Conservation (phyloP, 2,113 vertebrate genomes). For the Sakesphorus luctuosus region DNA sequence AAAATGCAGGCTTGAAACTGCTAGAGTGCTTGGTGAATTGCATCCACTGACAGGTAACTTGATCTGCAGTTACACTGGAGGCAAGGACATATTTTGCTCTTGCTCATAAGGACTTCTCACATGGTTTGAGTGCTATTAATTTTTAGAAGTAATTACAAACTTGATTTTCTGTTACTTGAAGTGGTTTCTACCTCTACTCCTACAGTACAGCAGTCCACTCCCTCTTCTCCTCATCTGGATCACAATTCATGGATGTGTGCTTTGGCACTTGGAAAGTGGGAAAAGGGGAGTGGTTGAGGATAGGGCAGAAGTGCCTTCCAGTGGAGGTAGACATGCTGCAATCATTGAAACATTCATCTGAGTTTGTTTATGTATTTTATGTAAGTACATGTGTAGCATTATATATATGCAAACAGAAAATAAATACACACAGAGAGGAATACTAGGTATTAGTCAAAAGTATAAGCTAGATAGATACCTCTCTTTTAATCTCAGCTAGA, state of each 20-base stretch:
- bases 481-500: background rate
- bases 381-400: background rate
- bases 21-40: background rate
- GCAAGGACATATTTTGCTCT: background rate
- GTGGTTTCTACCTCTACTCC: background rate
- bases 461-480: background rate
- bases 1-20: background rate
- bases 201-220: background rate
- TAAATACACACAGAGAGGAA: background rate
- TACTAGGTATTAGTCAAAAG: background rate
- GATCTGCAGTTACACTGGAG: background rate
- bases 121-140: background rate
- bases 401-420: background rate
- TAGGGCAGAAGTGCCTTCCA: background rate
- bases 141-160: background rate
- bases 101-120: background rate
- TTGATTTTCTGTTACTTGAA: background rate
- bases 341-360: background rate
- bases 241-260: background rate
- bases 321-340: background rate
- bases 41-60: background rate
- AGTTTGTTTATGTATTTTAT: background rate
- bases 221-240: background rate
- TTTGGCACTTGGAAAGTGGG: background rate
- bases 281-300: background rate